Percentiles rank a stretch among this genome's conserved stretches.
phyloP scores from a whole-genome alignment of 2,113 vertebrate species.

The Nanorana parkeri region DNA sequence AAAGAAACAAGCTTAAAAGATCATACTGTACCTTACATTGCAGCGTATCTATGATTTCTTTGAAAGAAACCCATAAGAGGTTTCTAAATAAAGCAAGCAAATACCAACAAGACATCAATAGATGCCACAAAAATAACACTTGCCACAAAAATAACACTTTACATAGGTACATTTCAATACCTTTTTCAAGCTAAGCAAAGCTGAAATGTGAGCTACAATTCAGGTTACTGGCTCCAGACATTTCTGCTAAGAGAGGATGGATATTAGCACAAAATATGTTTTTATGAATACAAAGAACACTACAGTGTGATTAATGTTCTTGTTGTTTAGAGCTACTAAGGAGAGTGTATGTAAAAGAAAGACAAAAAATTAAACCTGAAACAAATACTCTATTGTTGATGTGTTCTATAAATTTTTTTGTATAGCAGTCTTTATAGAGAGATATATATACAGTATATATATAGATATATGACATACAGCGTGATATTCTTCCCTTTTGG shows the following conservation, averaged over 20 bases:
- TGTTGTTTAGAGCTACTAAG: not conserved
- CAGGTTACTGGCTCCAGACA: not conserved
- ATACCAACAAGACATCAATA: not conserved
- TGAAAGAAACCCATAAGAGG: not conserved
- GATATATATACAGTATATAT: no score
- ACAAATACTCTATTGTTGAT: not conserved
- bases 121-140: not conserved
- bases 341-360: not conserved
- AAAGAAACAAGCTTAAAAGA: not conserved
- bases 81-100: not conserved
- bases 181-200: not conserved
- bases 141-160: not conserved
- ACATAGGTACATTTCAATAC: not conserved
- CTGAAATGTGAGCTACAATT: not conserved
- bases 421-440: not conserved
- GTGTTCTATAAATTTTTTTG: not conserved
- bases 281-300: conserved; percentile 8
- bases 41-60: not conserved
- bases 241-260: no score
- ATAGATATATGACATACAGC: conserved; percentile 3
- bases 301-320: not conserved
- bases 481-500: not conserved
- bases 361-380: not conserved
- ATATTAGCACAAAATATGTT: not conserved
- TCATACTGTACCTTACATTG: not conserved